A percentile compares a stretch with the other conserved stretches of the same genome.
phyloP scores from a whole-genome alignment of 2,888 invertebrate genomes.

The Stenchaetothrips biformis region DNA sequence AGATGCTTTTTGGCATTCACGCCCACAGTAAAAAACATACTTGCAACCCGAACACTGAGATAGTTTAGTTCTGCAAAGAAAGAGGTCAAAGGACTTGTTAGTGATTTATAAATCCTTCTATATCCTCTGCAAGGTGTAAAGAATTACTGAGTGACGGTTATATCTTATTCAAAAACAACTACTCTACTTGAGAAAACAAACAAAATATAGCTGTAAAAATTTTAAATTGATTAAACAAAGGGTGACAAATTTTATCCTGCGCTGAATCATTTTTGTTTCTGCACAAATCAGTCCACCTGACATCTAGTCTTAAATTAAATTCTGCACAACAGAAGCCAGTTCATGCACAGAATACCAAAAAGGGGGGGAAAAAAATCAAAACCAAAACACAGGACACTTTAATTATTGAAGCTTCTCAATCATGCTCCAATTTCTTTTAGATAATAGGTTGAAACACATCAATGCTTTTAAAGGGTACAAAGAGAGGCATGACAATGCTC shows the following conservation, averaged over 20 bases:
- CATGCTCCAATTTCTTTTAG: neutral
- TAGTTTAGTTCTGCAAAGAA: slow-evolving; percentile 57
- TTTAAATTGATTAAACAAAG: neutral
- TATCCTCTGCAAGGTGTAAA: too few relatives aligned
- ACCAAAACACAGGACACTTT: neutral
- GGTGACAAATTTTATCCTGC: neutral
- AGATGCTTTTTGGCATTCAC: slow-evolving; percentile 71
- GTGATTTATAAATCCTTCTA: slow-evolving; percentile 25
- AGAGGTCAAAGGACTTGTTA: slow-evolving; percentile 29
- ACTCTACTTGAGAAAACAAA: too few relatives aligned
- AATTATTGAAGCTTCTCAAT: neutral
- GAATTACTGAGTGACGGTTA: too few relatives aligned
- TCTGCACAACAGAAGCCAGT: neutral
- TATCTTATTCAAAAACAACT: too few relatives aligned
- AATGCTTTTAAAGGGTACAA: neutral
- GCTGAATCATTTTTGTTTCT: neutral
- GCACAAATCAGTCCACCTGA: too few relatives aligned
- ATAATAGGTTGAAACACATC: neutral
- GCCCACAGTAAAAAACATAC: slow-evolving; percentile 76
- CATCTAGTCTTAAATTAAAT: neutral
- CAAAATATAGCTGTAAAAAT: neutral
- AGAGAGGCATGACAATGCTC: slow-evolving; percentile 30
- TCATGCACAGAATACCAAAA: neutral
- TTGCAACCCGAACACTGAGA: slow-evolving; percentile 79
- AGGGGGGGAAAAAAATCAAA: neutral